Conservation (phyloP, 1,140 invertebrate species). For the Drosophila malerkotliana region DNA sequence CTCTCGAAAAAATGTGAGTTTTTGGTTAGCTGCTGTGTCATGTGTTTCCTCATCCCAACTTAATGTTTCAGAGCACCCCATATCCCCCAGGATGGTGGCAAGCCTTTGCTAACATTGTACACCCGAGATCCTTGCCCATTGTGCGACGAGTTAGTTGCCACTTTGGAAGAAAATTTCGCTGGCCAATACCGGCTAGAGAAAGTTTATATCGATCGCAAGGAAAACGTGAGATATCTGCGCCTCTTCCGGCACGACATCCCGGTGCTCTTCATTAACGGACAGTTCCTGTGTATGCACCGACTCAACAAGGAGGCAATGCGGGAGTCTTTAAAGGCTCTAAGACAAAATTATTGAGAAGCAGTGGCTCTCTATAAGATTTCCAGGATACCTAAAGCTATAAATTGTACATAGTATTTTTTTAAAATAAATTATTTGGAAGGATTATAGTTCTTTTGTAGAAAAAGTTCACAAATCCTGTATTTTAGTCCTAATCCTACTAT, state of each 20-base stretch:
- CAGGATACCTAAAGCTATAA: too few species aligned
- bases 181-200: constrained; percentile 87
- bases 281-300: constrained; percentile 93
- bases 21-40: neutral
- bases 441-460: too few species aligned
- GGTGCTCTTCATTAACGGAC: constrained; percentile 92
- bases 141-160: constrained; percentile 91
- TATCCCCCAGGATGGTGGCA: constrained; percentile 12
- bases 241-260: constrained; percentile 95
- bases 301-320: constrained; percentile 86
- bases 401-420: too few species aligned
- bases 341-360: neutral
- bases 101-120: constrained; percentile 89
- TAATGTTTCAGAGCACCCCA: constrained; percentile 35
- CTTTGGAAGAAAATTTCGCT: constrained; percentile 86
- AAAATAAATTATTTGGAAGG: too few species aligned
- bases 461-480: too few species aligned
- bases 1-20: constrained; percentile 65
- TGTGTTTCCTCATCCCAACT: neutral
- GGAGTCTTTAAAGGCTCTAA: constrained; percentile 75
- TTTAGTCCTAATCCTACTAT: too few species aligned
- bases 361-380: neutral
- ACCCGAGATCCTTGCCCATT: constrained; percentile 92
- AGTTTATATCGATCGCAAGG: constrained; percentile 90
- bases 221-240: constrained; percentile 89